phyloP scores from a whole-genome alignment of 2,113 vertebrate genomes.

The Copsychus sechellarum region DNA sequence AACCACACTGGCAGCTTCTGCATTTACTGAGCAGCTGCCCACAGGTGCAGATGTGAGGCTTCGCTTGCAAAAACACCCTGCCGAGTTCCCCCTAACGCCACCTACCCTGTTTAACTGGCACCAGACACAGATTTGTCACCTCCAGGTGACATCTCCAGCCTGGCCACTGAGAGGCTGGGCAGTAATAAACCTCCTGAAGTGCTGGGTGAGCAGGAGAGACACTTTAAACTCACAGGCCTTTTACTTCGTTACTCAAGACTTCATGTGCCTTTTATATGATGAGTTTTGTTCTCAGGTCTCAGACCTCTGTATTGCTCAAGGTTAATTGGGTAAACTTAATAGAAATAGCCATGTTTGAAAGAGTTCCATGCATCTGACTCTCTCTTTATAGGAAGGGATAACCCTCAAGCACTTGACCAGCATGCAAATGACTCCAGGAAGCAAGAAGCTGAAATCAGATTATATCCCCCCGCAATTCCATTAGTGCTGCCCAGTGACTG shows the following conservation, averaged over 20 bases:
- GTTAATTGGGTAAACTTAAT: conserved; percentile 27
- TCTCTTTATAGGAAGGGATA: not conserved
- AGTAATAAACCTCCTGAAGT: not conserved
- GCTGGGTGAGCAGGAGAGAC: not conserved
- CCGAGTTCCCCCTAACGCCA: fast-evolving
- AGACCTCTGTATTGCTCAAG: not conserved
- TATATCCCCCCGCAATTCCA: not conserved
- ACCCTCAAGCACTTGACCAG: not conserved
- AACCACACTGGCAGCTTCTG: not conserved
- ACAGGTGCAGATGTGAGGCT: not conserved
- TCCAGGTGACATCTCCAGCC: not conserved
- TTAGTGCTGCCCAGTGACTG: fast-evolving
- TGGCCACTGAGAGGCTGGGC: not conserved
- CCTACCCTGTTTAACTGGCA: not conserved
- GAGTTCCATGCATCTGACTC: not conserved
- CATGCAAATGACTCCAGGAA: not conserved
- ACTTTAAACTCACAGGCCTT: not conserved
- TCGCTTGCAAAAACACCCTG: not conserved
- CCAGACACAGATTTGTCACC: not conserved
- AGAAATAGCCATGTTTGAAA: not conserved
- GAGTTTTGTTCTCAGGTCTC: not conserved
- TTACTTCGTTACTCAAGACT: not conserved
- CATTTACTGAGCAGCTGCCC: not conserved
- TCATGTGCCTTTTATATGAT: conserved; percentile 7
- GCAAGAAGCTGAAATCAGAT: not conserved